These are phyloP conservation scores for Tangara arthus DNA, from an alignment of 2,797 vertebrate species.

Conservation along the genomic window DNA sequence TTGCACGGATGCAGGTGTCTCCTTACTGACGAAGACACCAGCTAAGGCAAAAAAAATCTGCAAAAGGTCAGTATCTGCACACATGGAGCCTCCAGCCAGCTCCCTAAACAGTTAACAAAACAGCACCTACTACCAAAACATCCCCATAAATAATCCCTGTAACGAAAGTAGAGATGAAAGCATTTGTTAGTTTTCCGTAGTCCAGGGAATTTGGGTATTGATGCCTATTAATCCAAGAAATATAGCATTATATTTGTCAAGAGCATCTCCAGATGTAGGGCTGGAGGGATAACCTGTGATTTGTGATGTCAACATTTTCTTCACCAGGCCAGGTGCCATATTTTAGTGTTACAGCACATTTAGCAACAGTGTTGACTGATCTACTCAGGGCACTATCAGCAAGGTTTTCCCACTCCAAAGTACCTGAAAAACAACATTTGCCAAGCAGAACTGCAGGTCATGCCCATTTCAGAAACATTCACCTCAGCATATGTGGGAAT, in stretches of 20 bases:
- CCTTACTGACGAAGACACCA: slow-evolving; percentile 68
- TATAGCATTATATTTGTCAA: slow-evolving; percentile 2
- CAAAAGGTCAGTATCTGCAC: slow-evolving; percentile 58
- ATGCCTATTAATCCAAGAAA: slow-evolving; percentile 42
- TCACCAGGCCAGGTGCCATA: not conserved
- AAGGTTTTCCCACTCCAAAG: not conserved
- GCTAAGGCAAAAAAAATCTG: slow-evolving; percentile 55
- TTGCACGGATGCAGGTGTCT: slow-evolving; percentile 81
- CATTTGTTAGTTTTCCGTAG: slow-evolving; percentile 42
- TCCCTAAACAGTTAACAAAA: slow-evolving; percentile 48
- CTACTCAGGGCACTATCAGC: slow-evolving; percentile 25
- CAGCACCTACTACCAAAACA: not conserved
- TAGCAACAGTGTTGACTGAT: slow-evolving; percentile 17
- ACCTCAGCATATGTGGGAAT: not conserved
- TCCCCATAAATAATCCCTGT: not conserved
- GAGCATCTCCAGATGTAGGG: not conserved
- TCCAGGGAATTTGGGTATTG: not conserved
- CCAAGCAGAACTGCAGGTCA: slow-evolving; percentile 38
- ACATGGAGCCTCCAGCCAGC: not conserved
- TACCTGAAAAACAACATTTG: slow-evolving; percentile 23
- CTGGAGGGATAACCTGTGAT: slow-evolving; percentile 32
- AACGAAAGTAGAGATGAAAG: slow-evolving; percentile 2
- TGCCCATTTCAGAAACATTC: slow-evolving; percentile 10
- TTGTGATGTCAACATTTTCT: slow-evolving; percentile 31
- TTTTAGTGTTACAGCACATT: slow-evolving; percentile 36